Base-by-base conservation (phyloP, 2,797 vertebrate genomes). In the Parambassis ranga region DNA sequence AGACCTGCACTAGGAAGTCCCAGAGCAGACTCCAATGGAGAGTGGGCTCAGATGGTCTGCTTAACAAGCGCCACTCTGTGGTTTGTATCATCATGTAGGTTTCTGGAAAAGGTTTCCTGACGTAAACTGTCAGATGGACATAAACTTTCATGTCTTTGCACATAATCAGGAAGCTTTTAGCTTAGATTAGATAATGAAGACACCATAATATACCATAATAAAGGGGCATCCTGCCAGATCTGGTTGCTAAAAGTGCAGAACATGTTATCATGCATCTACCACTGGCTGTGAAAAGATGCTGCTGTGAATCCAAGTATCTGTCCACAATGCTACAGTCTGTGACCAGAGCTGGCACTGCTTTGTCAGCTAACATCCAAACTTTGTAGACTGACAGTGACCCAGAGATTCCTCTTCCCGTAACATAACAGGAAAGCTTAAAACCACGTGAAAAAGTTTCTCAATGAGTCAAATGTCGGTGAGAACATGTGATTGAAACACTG, bases 11-110 rank as follows among this genome's bases (percentile, higher is more conserved):
- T 11, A 74, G 30, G 5, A 71, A 77, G 23, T 76, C 79, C 11
- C 62, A 61, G 44, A 66, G 69, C 28, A 62, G 53, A 57, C 51
- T 43, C 20, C 63, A 48, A 37, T 62, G 65, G 71, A 77, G 69
- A 43, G 70, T 47, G 3, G 73, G 72, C 2, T 77, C 71, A 5
- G 69, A 70, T 0, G 22, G 65, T 13, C 10, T 44, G 24, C 42
- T 79, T 10, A 71, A 79, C 60, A 78, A 81, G 41, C 74, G 20
- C 6, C 69, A 69, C 13, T 91, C 90, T 4, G 68, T 79, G 1
- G 77, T 91, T 22, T 91, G 90, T 37, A 32, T 59, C 30, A 33
- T 93, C 44, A 85, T 92, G 71, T 92, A 86, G 56, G 36, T 41
- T 6, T 5, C n/a, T n/a, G n/a, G n/a, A n/a, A n/a, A n/a, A n/a